Conservation (phyloP, 2,113 vertebrate genomes). For the Gobius niger region DNA sequence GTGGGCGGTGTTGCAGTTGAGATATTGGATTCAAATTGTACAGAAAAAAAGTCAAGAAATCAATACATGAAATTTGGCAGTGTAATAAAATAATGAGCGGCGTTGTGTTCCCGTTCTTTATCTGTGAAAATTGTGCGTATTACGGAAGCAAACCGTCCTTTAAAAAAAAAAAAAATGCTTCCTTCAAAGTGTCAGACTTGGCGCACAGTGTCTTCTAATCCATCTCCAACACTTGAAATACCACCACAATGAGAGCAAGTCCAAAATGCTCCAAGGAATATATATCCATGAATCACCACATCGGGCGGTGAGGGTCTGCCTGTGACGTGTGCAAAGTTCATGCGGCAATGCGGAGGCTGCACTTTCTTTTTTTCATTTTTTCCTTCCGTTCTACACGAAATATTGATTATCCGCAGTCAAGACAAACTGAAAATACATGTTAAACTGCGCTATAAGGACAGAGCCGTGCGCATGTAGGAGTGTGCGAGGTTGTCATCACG, state of each 20-base stretch:
- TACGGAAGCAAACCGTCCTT: not conserved
- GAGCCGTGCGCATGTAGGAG: slow-evolving; percentile 32
- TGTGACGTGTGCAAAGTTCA: slow-evolving; percentile 10
- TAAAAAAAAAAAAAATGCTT: not conserved
- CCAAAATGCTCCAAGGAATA: not conserved
- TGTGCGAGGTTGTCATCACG: slow-evolving; percentile 45
- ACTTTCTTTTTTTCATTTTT: no score
- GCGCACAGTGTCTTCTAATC: not conserved
- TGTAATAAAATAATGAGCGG: not conserved
- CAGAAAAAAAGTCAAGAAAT: no score
- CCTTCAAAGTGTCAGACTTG: not conserved
- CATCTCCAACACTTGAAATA: not conserved
- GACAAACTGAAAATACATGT: not conserved
- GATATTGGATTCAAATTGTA: no score
- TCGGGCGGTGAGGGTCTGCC: not conserved
- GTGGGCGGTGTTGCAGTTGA: no score
- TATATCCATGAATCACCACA: slow-evolving; percentile 5
- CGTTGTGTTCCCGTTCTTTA: not conserved
- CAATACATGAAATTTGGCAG: not conserved
- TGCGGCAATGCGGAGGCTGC: not conserved
- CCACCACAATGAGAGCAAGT: not conserved
- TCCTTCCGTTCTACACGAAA: not conserved
- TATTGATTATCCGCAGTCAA: slow-evolving; percentile 25
- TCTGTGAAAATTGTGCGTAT: not conserved
- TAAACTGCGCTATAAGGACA: slow-evolving; percentile 4